Percentiles rank a stretch among this genome's conserved stretches.
phyloP scores from a whole-genome alignment of 2,888 invertebrate species.

The Xanthia icteritia region DNA sequence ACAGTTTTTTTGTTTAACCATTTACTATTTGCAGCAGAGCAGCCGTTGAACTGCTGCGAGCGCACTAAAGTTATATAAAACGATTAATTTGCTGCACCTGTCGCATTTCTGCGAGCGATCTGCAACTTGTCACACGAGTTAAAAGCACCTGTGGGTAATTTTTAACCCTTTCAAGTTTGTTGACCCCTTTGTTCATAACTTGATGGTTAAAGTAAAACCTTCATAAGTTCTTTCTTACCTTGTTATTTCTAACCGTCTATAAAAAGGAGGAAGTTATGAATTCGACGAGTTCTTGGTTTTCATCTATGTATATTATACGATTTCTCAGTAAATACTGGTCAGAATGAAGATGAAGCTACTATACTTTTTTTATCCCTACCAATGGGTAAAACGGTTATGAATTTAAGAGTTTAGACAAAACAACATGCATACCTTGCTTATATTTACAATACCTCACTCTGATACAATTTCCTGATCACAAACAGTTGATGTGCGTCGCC shows the following conservation, averaged over 20 bases:
- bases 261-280: too few relatives aligned
- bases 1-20: not conserved
- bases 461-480: not conserved
- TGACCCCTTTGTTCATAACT: not conserved
- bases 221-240: not conserved
- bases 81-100: slow-evolving; percentile 18
- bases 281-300: too few relatives aligned
- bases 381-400: not conserved
- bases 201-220: not conserved
- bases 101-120: not conserved
- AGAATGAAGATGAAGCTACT: too few relatives aligned
- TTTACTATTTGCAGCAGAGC: not conserved
- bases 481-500: slow-evolving; percentile 92
- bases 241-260: not conserved
- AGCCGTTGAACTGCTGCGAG: not conserved
- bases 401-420: not conserved
- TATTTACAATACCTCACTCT: not conserved
- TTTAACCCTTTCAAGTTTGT: not conserved
- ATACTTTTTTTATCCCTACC: not conserved
- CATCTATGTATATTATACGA: too few relatives aligned
- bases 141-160: slow-evolving; percentile 16
- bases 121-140: slow-evolving; percentile 9
- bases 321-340: too few relatives aligned
- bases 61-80: slow-evolving; percentile 6
- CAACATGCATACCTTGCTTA: not conserved